Evolutionary conservation across 2,113 vertebrate species (phyloP), one percentile per base, ranked within the genome.

Genomic region (Microtus richardsoni): DNA sequence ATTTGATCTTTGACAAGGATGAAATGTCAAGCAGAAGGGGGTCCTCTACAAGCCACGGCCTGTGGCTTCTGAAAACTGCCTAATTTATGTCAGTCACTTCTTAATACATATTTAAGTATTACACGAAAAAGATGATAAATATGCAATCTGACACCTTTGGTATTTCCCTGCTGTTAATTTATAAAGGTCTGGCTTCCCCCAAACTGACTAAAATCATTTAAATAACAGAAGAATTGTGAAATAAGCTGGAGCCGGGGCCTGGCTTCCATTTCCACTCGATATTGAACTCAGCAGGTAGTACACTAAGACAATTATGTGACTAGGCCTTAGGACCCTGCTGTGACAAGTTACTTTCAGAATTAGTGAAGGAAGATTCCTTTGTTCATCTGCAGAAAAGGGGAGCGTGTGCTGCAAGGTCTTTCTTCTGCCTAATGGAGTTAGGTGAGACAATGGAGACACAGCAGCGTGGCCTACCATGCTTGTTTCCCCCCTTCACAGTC

Each of bases 221-320:
- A 99, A 99, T 99, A 99, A 98, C 98, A 98, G 98, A 98, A 98
- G 98, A 98, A 98, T 98, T 97, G 94, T 93, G 98, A 98, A 99
- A 99, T 99, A 99, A 98, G 98, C 99, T 98, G 97, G 98, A 91
- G 95, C 96, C 8, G 95, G 97, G 98, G 97, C 97, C 98, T 97
- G 98, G 98, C 98, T 99, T 99, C 99, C 99, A 99, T 99, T 99
- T 99, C 99, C 99, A 99, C 99, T 99, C 99, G 99, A 99, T 99
- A 99, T 99, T 98, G 98, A 99, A 98, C 99, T 98, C 99, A 99
- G 99, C 99, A 98, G 99, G 99, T 98, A 99, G 98, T 98, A 98
- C 97, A 98, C 98, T 98, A 99, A 99, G 99, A 99, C 99, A 99
- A 99, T 99, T 99, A 99, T 99, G 99, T 99, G 98, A 98, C 98